phyloP scores from a whole-genome alignment of 2,888 invertebrate species.

The Pseudococcus jackbeardsleyi region DNA sequence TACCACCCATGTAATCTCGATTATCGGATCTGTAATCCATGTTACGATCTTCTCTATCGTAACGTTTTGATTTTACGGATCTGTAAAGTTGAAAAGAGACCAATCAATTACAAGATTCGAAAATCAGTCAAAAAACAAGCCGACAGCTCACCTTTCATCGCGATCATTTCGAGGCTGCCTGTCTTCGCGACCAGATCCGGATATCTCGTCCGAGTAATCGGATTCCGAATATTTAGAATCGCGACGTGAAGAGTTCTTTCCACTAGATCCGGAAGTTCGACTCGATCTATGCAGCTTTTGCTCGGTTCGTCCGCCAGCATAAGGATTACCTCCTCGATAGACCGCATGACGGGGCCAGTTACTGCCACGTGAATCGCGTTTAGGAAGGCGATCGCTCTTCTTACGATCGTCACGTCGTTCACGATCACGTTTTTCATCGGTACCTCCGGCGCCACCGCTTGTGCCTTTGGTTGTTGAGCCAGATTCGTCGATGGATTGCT shows the following conservation, averaged over 20 bases:
- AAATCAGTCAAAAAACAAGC: not conserved
- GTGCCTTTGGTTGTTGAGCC: not conserved
- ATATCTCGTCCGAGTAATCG: constrained; percentile 60
- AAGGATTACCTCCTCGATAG: constrained; percentile 56
- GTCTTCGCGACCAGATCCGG: constrained; percentile 61
- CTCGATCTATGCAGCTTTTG: constrained; percentile 5
- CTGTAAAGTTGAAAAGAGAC: not conserved
- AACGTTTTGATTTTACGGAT: constrained; percentile 44
- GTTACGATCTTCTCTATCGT: constrained; percentile 61
- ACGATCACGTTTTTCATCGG: constrained; percentile 15
- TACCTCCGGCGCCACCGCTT: not conserved
- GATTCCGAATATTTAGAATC: constrained; percentile 62
- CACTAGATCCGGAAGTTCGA: not conserved
- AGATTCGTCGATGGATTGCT: constrained; percentile 16
- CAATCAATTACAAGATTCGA: not conserved
- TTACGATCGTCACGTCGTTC: constrained; percentile 21
- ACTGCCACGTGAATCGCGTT: constrained; percentile 20
- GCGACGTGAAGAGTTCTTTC: constrained; percentile 7
- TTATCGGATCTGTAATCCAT: constrained; percentile 57
- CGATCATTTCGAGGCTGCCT: constrained; percentile 27
- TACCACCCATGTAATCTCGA: constrained; percentile 53
- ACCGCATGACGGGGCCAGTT: constrained; percentile 59
- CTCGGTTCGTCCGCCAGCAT: constrained; percentile 7
- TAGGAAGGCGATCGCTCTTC: constrained; percentile 31
- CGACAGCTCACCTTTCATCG: constrained; percentile 20